Base-by-base conservation (phyloP, 2,113 vertebrate genomes). In the Pitta sordida region DNA sequence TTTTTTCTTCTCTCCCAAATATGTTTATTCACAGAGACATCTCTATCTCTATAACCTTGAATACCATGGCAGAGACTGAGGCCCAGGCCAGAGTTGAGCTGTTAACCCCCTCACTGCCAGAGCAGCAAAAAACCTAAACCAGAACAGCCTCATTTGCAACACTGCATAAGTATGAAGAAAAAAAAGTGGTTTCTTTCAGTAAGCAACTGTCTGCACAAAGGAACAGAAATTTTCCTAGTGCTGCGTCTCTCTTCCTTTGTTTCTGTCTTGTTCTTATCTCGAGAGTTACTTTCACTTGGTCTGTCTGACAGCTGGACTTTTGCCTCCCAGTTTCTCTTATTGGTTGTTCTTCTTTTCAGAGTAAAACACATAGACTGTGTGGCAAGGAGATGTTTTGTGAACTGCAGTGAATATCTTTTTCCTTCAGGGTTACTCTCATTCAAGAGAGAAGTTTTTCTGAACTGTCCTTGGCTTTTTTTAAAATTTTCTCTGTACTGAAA, bases 281-380 rank as follows among this genome's bases (percentile, higher is more conserved):
- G 8, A 68, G 51, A 48, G 34, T 41, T 91, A 44, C 77, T 88
- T 86, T 86, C 2, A 1, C 58, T 86, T 71, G 65, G 44, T 76
- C 64, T 88, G 90, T 83, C 75, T 93, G 41, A 71, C 63, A 88
- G 82, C 22, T 92, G 55, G 46, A 62, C 83, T 96, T 78, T 78
- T 51, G n/a, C 77, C 43, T 90, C 79, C 26, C 62, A 82, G 60
- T 71, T 85, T 74, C 29, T 91, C 59, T 83, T 56, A 22, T 93
- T 59, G 37, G 9, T 37, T 68, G 83, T 83, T 91, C 83, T 1
- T 2, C 48, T 56, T 91, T 83, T 88, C 55, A 69, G 52, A 91
- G 65, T 65, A 70, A 80, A 93, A 85, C 49, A 69, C 59, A 83
- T 24, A 80, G 37, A 78, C 20, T 27, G 78, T 58, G 51, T 92